Evolutionary conservation across 2,113 vertebrate genomes (phyloP).

Genomic region (Hydrochoerus hydrochaeris): DNA sequence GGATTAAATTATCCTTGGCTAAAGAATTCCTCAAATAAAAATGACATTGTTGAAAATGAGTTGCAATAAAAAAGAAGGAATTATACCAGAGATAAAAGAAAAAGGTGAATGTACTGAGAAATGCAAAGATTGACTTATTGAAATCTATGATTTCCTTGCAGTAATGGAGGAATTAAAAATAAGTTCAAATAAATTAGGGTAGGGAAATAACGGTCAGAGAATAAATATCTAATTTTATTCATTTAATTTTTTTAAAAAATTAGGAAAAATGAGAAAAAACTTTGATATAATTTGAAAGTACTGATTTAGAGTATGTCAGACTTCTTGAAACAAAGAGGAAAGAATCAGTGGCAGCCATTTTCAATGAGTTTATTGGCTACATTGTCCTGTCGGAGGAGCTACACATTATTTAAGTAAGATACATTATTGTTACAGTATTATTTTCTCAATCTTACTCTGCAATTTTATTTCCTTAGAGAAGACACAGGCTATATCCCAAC

Average conservation of each 20-base stretch:
- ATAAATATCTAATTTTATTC: neutral
- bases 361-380: neutral
- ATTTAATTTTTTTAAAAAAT: neutral
- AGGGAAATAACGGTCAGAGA: neutral
- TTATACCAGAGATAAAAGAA: neutral
- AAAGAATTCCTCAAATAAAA: neutral
- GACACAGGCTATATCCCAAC: neutral
- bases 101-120: neutral
- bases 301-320: neutral
- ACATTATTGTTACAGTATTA: neutral
- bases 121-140: neutral
- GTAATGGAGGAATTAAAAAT: neutral
- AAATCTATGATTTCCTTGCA: neutral
- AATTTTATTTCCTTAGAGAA: neutral
- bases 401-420: neutral
- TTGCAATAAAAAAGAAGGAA: neutral
- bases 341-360: neutral
- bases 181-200: neutral
- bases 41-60: neutral
- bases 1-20: neutral
- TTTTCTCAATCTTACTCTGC: rapidly evolving
- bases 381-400: neutral
- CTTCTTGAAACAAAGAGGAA: neutral
- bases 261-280: neutral
- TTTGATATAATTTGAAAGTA: neutral